These are phyloP conservation scores for Scomber scombrus DNA, from an alignment of 2,113 vertebrate species.

Conservation along the genomic window DNA sequence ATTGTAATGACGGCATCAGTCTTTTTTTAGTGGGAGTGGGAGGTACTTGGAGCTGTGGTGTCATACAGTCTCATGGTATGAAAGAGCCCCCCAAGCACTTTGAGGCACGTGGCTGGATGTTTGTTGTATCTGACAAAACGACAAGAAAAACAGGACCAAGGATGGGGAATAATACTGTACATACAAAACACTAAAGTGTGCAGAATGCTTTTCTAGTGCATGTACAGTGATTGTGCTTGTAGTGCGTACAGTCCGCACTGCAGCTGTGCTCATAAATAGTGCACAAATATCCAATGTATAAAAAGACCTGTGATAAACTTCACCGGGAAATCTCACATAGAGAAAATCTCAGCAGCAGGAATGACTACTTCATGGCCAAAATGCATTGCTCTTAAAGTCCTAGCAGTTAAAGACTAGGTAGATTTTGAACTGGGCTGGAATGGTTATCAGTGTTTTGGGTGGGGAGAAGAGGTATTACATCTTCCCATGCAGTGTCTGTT, in stretches of 20 bases:
- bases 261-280: background rate
- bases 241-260: too few relatives aligned
- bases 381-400: background rate
- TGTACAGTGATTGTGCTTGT: too few relatives aligned
- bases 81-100: too few relatives aligned
- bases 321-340: background rate
- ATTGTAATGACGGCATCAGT: too few relatives aligned
- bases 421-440: background rate
- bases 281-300: background rate
- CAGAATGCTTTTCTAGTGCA: too few relatives aligned
- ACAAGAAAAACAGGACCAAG: too few relatives aligned
- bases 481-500: background rate
- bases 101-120: background rate
- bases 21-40: too few relatives aligned
- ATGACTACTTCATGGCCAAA: background rate
- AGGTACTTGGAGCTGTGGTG: too few relatives aligned
- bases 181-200: too few relatives aligned
- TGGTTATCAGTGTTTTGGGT: background rate
- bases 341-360: too few relatives aligned
- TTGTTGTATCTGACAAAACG: background rate
- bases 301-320: background rate
- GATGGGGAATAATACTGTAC: too few relatives aligned
- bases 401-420: background rate
- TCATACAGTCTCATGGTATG: too few relatives aligned
- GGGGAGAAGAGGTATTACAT: background rate